Conservation (phyloP, 2,888 invertebrate species). For the Ceratothoa steindachneri region DNA sequence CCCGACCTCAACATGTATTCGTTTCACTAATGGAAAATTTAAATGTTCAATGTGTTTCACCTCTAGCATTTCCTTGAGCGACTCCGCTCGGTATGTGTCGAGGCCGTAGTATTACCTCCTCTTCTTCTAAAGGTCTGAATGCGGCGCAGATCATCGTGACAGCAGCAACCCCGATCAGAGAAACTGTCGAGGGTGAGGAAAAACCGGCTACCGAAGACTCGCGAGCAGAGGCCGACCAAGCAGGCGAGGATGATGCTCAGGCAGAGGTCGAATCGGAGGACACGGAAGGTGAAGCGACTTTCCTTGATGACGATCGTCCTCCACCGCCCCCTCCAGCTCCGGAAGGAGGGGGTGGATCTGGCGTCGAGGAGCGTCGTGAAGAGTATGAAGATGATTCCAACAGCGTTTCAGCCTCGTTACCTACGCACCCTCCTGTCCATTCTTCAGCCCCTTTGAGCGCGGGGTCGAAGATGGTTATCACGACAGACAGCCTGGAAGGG, state of each 20-base stretch:
- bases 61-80: too few relatives aligned
- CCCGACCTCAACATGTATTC: too few relatives aligned
- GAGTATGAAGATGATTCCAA: not conserved
- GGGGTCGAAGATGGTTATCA: not conserved
- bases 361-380: conserved; percentile 4
- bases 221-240: conserved; percentile 31
- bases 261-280: conserved; percentile 22
- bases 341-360: conserved; percentile 29
- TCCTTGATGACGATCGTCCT: conserved; percentile 40
- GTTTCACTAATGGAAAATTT: too few relatives aligned
- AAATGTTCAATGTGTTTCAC: too few relatives aligned
- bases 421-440: not conserved
- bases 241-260: conserved; percentile 19
- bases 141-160: conserved; percentile 74
- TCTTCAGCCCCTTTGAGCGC: not conserved
- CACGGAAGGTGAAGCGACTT: conserved; percentile 33
- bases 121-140: conserved; percentile 30
- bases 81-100: too few relatives aligned
- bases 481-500: not conserved
- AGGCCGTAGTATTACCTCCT: too few relatives aligned
- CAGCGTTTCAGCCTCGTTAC: not conserved
- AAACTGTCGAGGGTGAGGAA: conserved; percentile 64
- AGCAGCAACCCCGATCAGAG: conserved; percentile 86
- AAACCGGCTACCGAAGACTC: conserved; percentile 29
- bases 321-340: conserved; percentile 46